These are phyloP conservation scores for Quadriops clusia DNA, from an alignment of 2,888 invertebrate genomes.

Conservation along the genomic window DNA sequence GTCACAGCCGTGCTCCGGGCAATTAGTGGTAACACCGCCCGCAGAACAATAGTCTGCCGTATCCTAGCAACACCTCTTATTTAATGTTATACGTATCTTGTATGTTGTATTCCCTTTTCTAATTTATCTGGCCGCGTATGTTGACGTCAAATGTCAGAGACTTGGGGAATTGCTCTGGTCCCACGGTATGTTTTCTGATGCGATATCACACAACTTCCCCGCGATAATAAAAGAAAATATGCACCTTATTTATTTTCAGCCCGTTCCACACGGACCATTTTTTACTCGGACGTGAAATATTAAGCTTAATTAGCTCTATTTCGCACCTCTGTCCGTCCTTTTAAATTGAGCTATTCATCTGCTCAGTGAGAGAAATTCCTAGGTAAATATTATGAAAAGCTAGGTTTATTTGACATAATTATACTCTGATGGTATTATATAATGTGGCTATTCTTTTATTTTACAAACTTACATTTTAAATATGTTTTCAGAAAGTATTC, in stretches of 20 bases:
- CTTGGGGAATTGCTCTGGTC: slow-evolving; percentile 32
- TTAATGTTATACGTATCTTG: slow-evolving; percentile 18
- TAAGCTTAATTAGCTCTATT: too few relatives aligned
- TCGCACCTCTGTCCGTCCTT: too few relatives aligned
- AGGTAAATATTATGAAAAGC: too few relatives aligned
- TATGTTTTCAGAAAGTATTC: too few relatives aligned
- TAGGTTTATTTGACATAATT: too few relatives aligned
- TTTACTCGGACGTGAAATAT: too few relatives aligned
- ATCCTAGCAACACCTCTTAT: slow-evolving; percentile 16
- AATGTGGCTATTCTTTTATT: too few relatives aligned
- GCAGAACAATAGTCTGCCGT: slow-evolving; percentile 21
- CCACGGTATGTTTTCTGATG: slow-evolving; percentile 35
- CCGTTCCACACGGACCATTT: too few relatives aligned
- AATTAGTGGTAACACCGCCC: slow-evolving; percentile 24
- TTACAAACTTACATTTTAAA: too few relatives aligned
- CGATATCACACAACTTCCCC: slow-evolving; percentile 21
- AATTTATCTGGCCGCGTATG: slow-evolving; percentile 31
- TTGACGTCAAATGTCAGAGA: slow-evolving; percentile 30
- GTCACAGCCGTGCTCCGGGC: slow-evolving; percentile 19
- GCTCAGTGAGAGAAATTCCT: too few relatives aligned
- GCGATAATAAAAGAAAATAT: slow-evolving; percentile 19
- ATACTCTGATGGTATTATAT: too few relatives aligned
- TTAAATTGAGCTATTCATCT: too few relatives aligned
- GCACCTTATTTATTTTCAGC: slow-evolving; percentile 17
- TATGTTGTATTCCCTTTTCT: slow-evolving; percentile 29